phyloP scores from a whole-genome alignment of 2,113 vertebrate genomes.

The Eudyptes chrysolophus region DNA sequence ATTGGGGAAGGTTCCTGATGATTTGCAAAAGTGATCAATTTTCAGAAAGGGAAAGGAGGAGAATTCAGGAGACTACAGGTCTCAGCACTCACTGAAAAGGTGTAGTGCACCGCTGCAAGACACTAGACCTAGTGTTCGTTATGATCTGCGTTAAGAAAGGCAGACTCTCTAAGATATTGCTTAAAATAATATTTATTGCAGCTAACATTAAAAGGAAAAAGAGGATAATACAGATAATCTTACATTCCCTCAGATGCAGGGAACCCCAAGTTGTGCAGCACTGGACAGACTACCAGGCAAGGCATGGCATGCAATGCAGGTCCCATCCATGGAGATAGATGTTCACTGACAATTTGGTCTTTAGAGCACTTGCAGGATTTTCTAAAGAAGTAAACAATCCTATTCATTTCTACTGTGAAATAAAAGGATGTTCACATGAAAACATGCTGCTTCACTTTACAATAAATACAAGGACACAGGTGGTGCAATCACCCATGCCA shows the following conservation, averaged over 20 bases:
- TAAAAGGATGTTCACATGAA: background rate
- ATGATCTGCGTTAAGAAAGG: background rate
- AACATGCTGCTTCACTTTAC: background rate
- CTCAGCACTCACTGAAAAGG: background rate
- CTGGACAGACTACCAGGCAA: background rate
- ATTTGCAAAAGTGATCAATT: background rate
- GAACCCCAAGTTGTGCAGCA: background rate
- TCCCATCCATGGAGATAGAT: background rate
- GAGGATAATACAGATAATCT: background rate
- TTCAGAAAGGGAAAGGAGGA: background rate
- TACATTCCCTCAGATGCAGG: background rate
- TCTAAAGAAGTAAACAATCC: background rate
- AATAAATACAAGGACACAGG: background rate
- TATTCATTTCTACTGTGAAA: background rate
- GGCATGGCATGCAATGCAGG: background rate
- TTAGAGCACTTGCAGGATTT: background rate
- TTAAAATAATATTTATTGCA: background rate
- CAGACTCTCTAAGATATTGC: background rate
- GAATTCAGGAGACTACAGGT: background rate
- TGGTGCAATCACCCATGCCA: background rate
- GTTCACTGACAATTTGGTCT: background rate
- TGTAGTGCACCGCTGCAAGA: background rate
- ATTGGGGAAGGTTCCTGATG: background rate
- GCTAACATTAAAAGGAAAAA: background rate
- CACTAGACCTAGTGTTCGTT: background rate